Evolutionary conservation across 2,113 vertebrate genomes (phyloP), one percentile per base, ranked within the genome.

Genomic region (Crotophaga sulcirostris): DNA sequence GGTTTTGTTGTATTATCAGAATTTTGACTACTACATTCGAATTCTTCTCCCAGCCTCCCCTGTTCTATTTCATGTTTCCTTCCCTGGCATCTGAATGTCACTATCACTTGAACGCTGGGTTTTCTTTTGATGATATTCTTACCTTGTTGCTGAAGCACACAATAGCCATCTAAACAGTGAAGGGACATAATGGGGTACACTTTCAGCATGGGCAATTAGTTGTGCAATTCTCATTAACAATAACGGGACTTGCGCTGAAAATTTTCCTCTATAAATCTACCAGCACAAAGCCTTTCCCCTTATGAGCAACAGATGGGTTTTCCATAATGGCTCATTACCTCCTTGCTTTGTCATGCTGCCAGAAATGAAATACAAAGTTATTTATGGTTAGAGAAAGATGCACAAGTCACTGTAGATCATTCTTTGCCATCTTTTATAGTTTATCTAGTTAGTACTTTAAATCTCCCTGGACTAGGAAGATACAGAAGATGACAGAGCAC

Each of bases 241-340:
- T 85, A 97, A 96, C 64, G 63, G 94, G 90, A 85, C 93, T 96
- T 94, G 73, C 33, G 72, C 76, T 94, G 94, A 93, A 96, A 95
- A 95, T 95, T 97, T 97, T 95, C 87, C 94, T 97, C 87, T 87
- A 56, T 97, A 97, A 97, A 97, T 97, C 85, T 85, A 94, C 63
- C 21, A 91, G 54, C 73, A 75, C 66, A 94, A 97, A 95, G 88
- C 81, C 91, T 97, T 98, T 97, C 84, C 95, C 95, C 96, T 97
- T 95, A 97, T 92, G 96, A 98, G 97, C 97, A 98, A 98, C 98
- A 98, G 98, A 98, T 98, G 98, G 97, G 95, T 96, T 98, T 98
- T 98, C 93, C 96, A 98, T 98, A 97, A 98, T 98, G 98, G 97
- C 90, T 98, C 98, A 98, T 98, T 98, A 98, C 96, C 96, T 98